Evolutionary conservation across 2,888 invertebrate species (phyloP).

Genomic region (Nomada goodeniana): DNA sequence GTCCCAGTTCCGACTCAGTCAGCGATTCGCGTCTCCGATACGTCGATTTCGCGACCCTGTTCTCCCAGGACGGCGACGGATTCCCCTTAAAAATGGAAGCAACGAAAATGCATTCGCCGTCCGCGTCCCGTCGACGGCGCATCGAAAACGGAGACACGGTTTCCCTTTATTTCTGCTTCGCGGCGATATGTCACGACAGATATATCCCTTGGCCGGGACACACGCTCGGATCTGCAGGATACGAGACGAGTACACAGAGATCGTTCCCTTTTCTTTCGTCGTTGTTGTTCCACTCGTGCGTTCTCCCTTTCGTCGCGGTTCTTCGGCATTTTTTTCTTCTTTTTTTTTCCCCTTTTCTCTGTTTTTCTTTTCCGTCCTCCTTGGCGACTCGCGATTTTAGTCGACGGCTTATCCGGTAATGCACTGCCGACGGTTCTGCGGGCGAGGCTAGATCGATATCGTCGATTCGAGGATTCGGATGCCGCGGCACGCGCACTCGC

Average conservation of each 20-base stretch:
- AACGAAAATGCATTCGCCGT: slow-evolving; percentile 43
- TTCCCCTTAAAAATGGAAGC: slow-evolving; percentile 38
- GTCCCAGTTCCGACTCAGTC: slow-evolving; percentile 15
- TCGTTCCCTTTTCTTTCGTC: not conserved
- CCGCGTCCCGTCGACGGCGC: not conserved
- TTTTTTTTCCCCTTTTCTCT: too few relatives aligned
- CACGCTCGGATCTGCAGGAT: not conserved
- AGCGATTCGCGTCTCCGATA: slow-evolving; percentile 6
- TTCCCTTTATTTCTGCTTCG: slow-evolving; percentile 35
- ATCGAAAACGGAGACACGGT: slow-evolving; percentile 27
- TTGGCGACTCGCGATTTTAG: not conserved
- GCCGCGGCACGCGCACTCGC: slow-evolving; percentile 9
- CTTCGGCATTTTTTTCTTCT: not conserved
- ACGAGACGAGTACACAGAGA: not conserved
- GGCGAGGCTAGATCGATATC: not conserved
- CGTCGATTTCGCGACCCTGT: slow-evolving; percentile 1
- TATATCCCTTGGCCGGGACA: slow-evolving; percentile 6
- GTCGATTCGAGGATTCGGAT: slow-evolving; percentile 1
- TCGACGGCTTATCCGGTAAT: slow-evolving; percentile 2
- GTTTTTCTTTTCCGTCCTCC: too few relatives aligned
- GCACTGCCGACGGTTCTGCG: not conserved
- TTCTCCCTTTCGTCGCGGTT: not conserved
- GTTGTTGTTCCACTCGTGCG: not conserved
- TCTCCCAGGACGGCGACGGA: slow-evolving; percentile 3
- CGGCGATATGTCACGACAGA: slow-evolving; percentile 32